Percentiles rank a stretch among this genome's conserved stretches.
phyloP scores from a whole-genome alignment of 2,888 invertebrate species.

The Amphipoea oculea region DNA sequence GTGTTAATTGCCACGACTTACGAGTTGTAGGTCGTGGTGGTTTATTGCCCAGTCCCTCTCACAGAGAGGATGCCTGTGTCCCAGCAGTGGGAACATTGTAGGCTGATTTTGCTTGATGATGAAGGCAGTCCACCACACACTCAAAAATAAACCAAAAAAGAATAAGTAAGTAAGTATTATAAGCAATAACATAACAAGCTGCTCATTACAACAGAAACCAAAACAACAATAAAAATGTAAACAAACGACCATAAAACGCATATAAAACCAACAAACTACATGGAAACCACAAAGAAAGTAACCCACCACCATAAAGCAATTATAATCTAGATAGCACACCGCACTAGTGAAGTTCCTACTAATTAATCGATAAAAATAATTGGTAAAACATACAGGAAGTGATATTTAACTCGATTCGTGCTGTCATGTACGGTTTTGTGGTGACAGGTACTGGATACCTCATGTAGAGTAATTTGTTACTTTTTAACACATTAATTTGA shows the following conservation, averaged over 20 bases:
- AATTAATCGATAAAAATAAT: constrained; percentile 61
- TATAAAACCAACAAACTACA: constrained; percentile 8
- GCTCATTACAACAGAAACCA: constrained; percentile 8
- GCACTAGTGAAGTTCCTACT: constrained; percentile 58
- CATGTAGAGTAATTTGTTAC: constrained; percentile 41
- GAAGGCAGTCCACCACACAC: not conserved
- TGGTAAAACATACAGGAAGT: constrained; percentile 55
- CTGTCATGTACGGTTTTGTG: constrained; percentile 19
- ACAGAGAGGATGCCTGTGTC: too few species aligned
- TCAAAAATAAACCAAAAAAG: not conserved
- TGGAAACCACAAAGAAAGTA: constrained; percentile 15
- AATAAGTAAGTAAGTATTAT: not conserved
- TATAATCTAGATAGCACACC: constrained; percentile 31
- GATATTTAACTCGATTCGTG: constrained; percentile 40
- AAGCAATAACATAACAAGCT: not conserved
- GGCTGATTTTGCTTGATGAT: not conserved
- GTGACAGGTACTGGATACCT: constrained; percentile 45
- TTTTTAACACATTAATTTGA: constrained; percentile 38
- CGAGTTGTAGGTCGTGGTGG: too few species aligned
- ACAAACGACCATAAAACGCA: constrained; percentile 3
- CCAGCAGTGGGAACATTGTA: not conserved
- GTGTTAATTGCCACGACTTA: too few species aligned
- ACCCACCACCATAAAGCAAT: constrained; percentile 9
- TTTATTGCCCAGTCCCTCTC: too few species aligned
- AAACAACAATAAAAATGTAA: constrained; percentile 11